Evolutionary conservation across 2,888 invertebrate genomes (phyloP).

Genomic region (Galerucella nymphaeae): DNA sequence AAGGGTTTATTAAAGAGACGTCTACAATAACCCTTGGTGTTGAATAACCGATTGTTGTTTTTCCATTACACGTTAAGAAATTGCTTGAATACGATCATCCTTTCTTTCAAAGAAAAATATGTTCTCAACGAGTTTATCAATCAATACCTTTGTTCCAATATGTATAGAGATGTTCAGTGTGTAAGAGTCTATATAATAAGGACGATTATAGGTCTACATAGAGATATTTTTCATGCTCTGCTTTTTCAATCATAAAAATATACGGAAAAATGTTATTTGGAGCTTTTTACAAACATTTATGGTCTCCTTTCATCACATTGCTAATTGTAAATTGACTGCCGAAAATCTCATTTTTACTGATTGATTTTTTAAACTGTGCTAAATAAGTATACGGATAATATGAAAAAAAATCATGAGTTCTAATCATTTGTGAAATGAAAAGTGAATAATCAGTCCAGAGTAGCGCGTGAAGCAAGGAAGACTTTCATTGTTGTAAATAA

Average conservation of each 20-base stretch:
- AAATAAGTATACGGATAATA: neutral
- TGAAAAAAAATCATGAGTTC: neutral
- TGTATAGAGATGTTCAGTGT: too few relatives aligned
- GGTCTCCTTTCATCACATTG: constrained; percentile 17
- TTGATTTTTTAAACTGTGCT: constrained; percentile 11
- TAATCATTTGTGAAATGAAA: too few relatives aligned
- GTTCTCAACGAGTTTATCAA: neutral
- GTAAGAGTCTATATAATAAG: too few relatives aligned
- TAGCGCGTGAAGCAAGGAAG: too few relatives aligned
- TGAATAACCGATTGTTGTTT: neutral
- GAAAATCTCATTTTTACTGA: constrained; percentile 10
- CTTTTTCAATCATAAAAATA: neutral
- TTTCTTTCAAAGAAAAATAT: neutral
- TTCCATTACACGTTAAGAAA: neutral
- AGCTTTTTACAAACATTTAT: constrained; percentile 27
- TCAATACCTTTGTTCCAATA: neutral
- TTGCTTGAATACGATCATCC: constrained; percentile 3
- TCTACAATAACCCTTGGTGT: neutral
- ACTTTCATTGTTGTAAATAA: too few relatives aligned
- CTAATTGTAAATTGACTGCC: constrained; percentile 18
- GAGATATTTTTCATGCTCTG: neutral
- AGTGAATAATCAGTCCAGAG: too few relatives aligned
- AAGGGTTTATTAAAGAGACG: neutral
- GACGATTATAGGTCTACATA: too few relatives aligned
- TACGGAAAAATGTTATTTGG: constrained; percentile 11